Percentiles rank a stretch among this genome's conserved stretches.
phyloP scores from a whole-genome alignment of 2,888 invertebrate species.

The Syrista parreyssii region DNA sequence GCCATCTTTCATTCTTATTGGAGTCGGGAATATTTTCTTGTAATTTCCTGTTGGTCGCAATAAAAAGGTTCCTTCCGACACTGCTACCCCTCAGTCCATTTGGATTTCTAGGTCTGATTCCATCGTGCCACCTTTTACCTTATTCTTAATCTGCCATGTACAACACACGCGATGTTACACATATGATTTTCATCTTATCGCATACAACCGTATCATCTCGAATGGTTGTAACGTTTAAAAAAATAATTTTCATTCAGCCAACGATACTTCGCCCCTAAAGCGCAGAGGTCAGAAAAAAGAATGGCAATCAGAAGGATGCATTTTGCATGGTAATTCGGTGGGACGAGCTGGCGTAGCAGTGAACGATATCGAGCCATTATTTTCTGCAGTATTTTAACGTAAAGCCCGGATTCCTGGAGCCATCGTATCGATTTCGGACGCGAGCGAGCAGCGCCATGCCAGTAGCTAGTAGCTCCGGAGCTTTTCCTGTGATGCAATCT shows the following conservation, averaged over 20 bases:
- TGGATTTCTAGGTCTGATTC: slow-evolving; percentile 24
- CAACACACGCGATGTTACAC: neutral
- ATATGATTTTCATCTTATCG: neutral
- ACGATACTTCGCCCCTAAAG: neutral
- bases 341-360: neutral
- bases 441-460: slow-evolving; percentile 23
- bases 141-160: neutral
- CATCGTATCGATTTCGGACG: slow-evolving; percentile 56
- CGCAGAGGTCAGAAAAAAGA: slow-evolving; percentile 15
- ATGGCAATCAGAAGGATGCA: slow-evolving; percentile 51
- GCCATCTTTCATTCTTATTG: slow-evolving; percentile 45
- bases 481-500: slow-evolving; percentile 66
- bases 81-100: slow-evolving; percentile 31
- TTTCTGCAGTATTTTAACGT: slow-evolving; percentile 57
- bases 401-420: slow-evolving; percentile 56
- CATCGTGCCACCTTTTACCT: neutral
- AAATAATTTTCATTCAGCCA: neutral
- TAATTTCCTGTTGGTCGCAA: slow-evolving; percentile 28
- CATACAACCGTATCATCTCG: neutral
- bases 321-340: slow-evolving; percentile 46
- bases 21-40: slow-evolving; percentile 37
- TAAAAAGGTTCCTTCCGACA: slow-evolving; percentile 13
- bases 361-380: slow-evolving; percentile 36
- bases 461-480: slow-evolving; percentile 32
- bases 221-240: neutral